Conservation (phyloP, 2,113 vertebrate genomes). For the Etheostoma spectabile region DNA sequence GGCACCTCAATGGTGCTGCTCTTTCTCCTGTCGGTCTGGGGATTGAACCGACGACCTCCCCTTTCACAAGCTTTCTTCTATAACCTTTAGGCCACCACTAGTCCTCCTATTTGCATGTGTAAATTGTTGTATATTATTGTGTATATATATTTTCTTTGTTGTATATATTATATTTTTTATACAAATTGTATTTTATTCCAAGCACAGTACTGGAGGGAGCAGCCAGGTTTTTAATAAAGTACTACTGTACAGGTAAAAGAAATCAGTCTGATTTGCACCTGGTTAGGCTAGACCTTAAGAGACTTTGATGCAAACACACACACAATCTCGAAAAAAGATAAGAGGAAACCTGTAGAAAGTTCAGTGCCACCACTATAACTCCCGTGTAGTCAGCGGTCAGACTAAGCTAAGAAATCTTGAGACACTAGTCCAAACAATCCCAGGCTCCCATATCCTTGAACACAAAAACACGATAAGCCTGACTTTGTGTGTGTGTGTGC, state of each 20-base stretch:
- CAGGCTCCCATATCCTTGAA: slow-evolving; percentile 54
- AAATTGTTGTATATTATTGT: too few species aligned
- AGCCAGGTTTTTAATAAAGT: not conserved
- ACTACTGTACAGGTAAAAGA: not conserved
- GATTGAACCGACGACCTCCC: too few species aligned
- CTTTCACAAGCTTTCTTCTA: too few species aligned
- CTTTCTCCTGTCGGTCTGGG: too few species aligned
- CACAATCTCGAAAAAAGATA: slow-evolving; percentile 40
- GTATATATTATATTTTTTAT: too few species aligned
- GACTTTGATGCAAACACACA: slow-evolving; percentile 18
- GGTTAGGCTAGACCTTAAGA: slow-evolving; percentile 27
- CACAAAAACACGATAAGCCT: slow-evolving; percentile 61
- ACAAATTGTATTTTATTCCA: too few species aligned
- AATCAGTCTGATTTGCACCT: not conserved
- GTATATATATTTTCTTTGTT: too few species aligned
- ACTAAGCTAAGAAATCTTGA: slow-evolving; percentile 60
- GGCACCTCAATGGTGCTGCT: too few species aligned
- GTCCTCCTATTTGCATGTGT: too few species aligned
- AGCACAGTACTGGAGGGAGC: too few species aligned
- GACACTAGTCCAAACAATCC: slow-evolving; percentile 71
- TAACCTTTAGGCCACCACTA: too few species aligned
- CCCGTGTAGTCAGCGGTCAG: slow-evolving; percentile 21
- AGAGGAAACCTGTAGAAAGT: slow-evolving; percentile 28
- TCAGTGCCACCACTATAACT: slow-evolving; percentile 35
- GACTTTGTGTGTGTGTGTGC: slow-evolving; percentile 34